Percentiles rank a stretch among this genome's conserved stretches.
Evolutionary conservation across 2,888 invertebrate species (phyloP).

Genomic region (Galerucella calmariensis): DNA sequence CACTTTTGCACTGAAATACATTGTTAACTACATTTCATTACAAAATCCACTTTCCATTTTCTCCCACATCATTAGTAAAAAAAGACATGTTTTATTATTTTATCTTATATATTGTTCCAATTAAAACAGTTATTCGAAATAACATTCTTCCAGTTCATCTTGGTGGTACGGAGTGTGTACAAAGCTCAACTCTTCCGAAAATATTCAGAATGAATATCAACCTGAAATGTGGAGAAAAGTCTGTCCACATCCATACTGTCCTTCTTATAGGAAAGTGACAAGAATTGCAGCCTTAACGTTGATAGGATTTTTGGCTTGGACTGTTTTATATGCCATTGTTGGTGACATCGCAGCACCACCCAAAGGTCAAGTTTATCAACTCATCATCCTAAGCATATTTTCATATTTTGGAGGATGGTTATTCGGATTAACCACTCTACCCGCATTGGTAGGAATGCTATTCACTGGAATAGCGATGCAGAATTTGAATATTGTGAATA

Average conservation of each 20-base stretch:
- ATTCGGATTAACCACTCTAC: conserved; percentile 81
- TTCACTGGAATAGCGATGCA: conserved; percentile 81
- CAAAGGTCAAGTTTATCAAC: conserved; percentile 82
- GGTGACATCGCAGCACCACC: conserved; percentile 84
- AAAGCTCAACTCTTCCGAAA: conserved; percentile 77
- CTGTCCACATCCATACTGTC: conserved; percentile 87
- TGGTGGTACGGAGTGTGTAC: conserved; percentile 86
- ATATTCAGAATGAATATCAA: conserved; percentile 69
- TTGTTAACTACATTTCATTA: no score
- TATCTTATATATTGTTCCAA: no score
- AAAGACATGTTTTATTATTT: no score
- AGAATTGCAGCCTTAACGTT: conserved; percentile 77
- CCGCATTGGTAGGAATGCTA: conserved; percentile 88
- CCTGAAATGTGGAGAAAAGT: conserved; percentile 83
- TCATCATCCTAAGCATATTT: conserved; percentile 80
- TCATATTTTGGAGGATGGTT: conserved; percentile 88
- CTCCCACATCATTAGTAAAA: no score
- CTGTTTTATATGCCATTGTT: conserved; percentile 79
- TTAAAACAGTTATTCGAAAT: neutral
- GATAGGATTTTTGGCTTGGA: conserved; percentile 77
- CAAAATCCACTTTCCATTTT: no score
- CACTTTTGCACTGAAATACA: no score
- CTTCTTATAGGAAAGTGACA: conserved; percentile 83
- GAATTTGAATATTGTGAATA: conserved; percentile 78
- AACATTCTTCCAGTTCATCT: conserved; percentile 68